These are phyloP conservation scores for Pristionchus exspectatus DNA, from an alignment of 2,888 invertebrate genomes.

Conservation along the genomic window DNA sequence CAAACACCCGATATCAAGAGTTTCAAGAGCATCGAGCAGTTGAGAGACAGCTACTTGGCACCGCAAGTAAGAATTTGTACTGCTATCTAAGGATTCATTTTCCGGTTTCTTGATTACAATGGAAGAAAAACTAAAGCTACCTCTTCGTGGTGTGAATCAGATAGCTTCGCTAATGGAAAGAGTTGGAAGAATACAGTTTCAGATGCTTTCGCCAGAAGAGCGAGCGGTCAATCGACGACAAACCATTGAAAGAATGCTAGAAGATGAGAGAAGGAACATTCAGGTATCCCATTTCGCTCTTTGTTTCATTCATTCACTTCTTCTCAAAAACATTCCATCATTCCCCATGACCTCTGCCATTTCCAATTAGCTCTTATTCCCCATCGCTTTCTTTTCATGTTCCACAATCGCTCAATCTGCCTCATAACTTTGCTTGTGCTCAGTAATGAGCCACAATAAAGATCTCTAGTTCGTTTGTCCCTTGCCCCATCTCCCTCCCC, in stretches of 20 bases:
- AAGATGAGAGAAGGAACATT: conserved; percentile 72
- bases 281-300: conserved; percentile 63
- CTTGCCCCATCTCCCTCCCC: neutral
- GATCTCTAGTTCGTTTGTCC: conserved; percentile 24
- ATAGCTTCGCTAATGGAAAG: neutral
- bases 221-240: conserved; percentile 87
- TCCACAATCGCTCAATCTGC: conserved; percentile 26
- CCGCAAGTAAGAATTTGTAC: neutral
- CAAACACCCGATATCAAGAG: conserved; percentile 29
- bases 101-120: neutral
- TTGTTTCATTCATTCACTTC: neutral
- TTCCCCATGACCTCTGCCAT: neutral
- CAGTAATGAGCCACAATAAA: conserved; percentile 36
- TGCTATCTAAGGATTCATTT: neutral
- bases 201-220: conserved; percentile 84
- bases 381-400: conserved; percentile 41
- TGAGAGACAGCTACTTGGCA: conserved; percentile 81
- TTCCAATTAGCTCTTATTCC: neutral
- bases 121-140: neutral
- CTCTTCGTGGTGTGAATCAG: neutral
- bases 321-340: neutral
- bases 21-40: conserved; percentile 37
- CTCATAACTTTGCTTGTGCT: conserved; percentile 23
- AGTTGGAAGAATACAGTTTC: neutral
- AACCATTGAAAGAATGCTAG: conserved; percentile 90